phyloP scores from a whole-genome alignment of 2,888 invertebrate species.

The Dione vanillae region DNA sequence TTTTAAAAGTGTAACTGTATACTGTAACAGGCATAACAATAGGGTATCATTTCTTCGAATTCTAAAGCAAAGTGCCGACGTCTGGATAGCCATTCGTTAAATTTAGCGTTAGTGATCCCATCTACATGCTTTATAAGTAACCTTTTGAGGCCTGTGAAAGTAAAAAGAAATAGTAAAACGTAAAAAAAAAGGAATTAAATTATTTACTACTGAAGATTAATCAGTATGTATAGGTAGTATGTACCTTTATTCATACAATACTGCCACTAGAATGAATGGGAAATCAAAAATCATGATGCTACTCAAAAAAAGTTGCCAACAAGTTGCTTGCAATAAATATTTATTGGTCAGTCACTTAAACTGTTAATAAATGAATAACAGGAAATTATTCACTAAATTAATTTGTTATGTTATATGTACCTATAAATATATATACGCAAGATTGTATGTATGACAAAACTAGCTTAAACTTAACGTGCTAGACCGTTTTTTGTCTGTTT shows the following conservation, averaged over 20 bases:
- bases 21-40: conserved; percentile 79
- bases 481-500: no score
- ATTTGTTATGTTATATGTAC: background rate
- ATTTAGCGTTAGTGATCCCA: conserved; percentile 82
- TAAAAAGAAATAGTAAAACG: conserved; percentile 58
- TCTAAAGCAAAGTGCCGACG: conserved; percentile 63
- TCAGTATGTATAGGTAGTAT: no score
- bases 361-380: conserved; percentile 43
- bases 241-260: conserved; percentile 5
- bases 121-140: conserved; percentile 58
- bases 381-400: conserved; percentile 27
- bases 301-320: conserved; percentile 30
- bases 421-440: background rate
- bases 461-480: no score
- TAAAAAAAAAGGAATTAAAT: no score
- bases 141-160: conserved; percentile 60
- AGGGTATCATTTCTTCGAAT: conserved; percentile 77
- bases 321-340: conserved; percentile 46
- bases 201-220: no score
- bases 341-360: conserved; percentile 45
- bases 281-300: conserved; percentile 43
- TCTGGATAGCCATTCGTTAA: conserved; percentile 59
- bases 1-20: conserved; percentile 76
- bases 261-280: conserved; percentile 19
- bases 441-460: background rate